Percentiles rank a stretch among this genome's conserved stretches.
Evolutionary conservation across 2,113 vertebrate genomes (phyloP).

Genomic region (Malurus elegans): DNA sequence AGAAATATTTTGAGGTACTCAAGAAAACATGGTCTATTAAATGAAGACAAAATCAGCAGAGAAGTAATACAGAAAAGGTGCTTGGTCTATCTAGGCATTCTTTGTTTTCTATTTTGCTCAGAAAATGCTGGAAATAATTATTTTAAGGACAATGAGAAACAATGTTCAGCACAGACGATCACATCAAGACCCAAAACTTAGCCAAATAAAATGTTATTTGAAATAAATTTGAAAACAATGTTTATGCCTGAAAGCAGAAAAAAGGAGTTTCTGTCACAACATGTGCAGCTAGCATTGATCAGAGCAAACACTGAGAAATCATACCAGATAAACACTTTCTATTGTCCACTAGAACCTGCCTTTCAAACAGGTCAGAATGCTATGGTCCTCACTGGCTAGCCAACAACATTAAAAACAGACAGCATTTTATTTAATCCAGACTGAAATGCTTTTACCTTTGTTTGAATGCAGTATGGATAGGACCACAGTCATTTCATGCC

Average conservation of each 20-base stretch:
- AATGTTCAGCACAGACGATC: not conserved
- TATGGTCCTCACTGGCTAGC: not conserved
- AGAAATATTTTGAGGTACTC: conserved; percentile 58
- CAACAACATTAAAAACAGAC: not conserved
- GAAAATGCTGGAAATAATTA: conserved; percentile 26
- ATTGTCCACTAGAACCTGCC: not conserved
- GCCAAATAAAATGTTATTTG: not conserved
- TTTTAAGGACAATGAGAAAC: not conserved
- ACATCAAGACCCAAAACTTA: not conserved
- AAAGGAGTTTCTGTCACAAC: not conserved
- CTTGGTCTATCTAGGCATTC: not conserved
- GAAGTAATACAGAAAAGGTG: not conserved
- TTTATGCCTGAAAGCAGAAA: not conserved
- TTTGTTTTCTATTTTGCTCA: not conserved
- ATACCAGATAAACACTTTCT: not conserved
- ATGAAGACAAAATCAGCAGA: not conserved
- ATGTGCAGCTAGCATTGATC: not conserved
- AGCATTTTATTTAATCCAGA: not conserved
- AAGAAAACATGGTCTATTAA: conserved; percentile 28
- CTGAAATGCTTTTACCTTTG: not conserved
- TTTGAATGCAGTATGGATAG: not conserved
- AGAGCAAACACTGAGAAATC: not conserved
- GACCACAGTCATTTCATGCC: not conserved
- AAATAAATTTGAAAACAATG: not conserved
- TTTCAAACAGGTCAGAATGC: not conserved